Conservation (phyloP, 2,797 vertebrate genomes). For the Acestrorhynchus altus region DNA sequence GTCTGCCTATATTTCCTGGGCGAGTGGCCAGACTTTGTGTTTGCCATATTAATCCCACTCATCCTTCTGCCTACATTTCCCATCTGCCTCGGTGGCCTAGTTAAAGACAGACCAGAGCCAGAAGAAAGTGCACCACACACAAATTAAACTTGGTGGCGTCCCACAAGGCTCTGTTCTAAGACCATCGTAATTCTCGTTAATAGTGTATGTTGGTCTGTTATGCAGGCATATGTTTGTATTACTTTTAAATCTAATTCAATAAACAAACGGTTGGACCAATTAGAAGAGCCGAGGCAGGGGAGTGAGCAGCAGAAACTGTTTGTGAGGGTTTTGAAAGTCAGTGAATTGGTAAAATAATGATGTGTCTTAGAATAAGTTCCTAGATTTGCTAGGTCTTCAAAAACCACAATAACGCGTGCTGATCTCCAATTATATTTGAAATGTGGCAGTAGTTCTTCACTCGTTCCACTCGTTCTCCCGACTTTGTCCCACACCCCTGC, state of each 20-base stretch:
- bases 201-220: neutral
- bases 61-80: slow-evolving; percentile 11
- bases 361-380: neutral
- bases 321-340: neutral
- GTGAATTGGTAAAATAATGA: neutral
- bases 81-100: neutral
- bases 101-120: neutral
- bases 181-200: neutral
- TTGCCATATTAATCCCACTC: neutral
- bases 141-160: neutral
- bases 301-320: neutral
- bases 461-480: neutral
- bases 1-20: too few species aligned
- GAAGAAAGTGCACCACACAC: neutral
- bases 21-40: neutral
- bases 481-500: neutral
- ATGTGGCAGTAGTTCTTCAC: neutral
- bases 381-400: neutral
- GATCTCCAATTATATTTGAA: slow-evolving; percentile 27
- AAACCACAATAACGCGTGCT: neutral
- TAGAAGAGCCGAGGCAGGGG: neutral
- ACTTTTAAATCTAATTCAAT: too few species aligned
- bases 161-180: neutral
- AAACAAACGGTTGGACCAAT: neutral
- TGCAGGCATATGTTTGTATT: too few species aligned